Percentiles rank a stretch among this genome's conserved stretches.
Evolutionary conservation across 2,797 vertebrate species (phyloP).

Genomic region (Cirrhinus mrigala): DNA sequence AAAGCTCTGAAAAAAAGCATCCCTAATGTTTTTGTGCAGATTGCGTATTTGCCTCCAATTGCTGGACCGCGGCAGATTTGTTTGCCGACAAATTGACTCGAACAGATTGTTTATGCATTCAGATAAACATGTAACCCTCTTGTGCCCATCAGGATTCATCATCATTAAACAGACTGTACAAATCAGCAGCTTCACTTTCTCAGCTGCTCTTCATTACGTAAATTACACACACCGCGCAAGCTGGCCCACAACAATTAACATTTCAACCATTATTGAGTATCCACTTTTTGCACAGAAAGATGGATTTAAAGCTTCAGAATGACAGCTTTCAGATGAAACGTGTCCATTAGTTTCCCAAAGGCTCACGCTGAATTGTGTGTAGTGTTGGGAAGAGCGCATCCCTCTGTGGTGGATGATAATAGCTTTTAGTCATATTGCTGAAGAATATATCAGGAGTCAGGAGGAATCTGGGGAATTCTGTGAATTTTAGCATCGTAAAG

Average conservation of each 20-base stretch:
- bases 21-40: constrained; percentile 56
- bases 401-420: constrained; percentile 47
- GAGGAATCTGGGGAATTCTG: not conserved
- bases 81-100: constrained; percentile 78
- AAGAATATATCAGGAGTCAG: not conserved
- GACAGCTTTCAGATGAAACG: constrained; percentile 52
- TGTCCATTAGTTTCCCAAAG: constrained; percentile 43
- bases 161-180: constrained; percentile 84
- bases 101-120: constrained; percentile 85
- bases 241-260: constrained; percentile 62
- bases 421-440: constrained; percentile 52
- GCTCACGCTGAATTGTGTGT: constrained; percentile 37
- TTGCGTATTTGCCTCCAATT: constrained; percentile 58
- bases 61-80: constrained; percentile 64
- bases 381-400: constrained; percentile 49
- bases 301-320: constrained; percentile 52
- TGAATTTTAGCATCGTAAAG: not conserved
- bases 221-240: constrained; percentile 61
- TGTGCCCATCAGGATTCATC: constrained; percentile 85
- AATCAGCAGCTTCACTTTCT: constrained; percentile 81
- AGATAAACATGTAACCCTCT: constrained; percentile 80
- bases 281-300: constrained; percentile 55
- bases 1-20: constrained; percentile 45
- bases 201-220: constrained; percentile 82
- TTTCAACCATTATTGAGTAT: constrained; percentile 60